These are phyloP conservation scores for Calameuta filiformis DNA, from an alignment of 2,888 invertebrate species.

Conservation along the genomic window DNA sequence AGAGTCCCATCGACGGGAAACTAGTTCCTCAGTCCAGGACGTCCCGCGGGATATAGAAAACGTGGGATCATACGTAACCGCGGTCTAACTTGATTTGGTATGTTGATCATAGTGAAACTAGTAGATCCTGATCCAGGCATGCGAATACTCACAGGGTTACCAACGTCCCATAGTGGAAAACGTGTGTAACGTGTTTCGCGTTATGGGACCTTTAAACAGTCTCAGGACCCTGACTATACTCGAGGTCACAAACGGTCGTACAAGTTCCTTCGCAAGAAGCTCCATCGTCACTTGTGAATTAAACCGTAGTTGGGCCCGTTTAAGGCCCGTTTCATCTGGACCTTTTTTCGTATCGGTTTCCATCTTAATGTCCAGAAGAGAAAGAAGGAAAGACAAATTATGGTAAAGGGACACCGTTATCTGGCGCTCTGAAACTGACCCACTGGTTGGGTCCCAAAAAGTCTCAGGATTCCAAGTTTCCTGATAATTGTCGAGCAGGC, in stretches of 20 bases:
- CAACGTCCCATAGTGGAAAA: slow-evolving; percentile 27
- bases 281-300: slow-evolving; percentile 14
- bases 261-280: not conserved
- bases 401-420: not conserved
- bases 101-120: slow-evolving; percentile 31
- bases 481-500: slow-evolving; percentile 3
- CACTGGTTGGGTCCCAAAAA: not conserved
- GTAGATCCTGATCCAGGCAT: slow-evolving; percentile 21
- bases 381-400: not conserved
- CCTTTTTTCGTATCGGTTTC: not conserved
- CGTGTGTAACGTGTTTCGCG: slow-evolving; percentile 54
- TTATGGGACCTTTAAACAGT: slow-evolving; percentile 45
- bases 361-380: not conserved
- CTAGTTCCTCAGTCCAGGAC: slow-evolving; percentile 37
- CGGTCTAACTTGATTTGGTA: slow-evolving; percentile 44
- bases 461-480: not conserved
- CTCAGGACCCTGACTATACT: slow-evolving; percentile 38
- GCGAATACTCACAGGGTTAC: slow-evolving; percentile 18
- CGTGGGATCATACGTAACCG: slow-evolving; percentile 36
- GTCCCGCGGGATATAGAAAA: slow-evolving; percentile 36
- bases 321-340: not conserved
- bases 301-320: not conserved
- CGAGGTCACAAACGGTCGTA: slow-evolving; percentile 46
- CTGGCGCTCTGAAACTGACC: not conserved
- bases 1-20: slow-evolving; percentile 24